Conservation (phyloP, 2,888 invertebrate genomes). For the Slavum lentiscoides region DNA sequence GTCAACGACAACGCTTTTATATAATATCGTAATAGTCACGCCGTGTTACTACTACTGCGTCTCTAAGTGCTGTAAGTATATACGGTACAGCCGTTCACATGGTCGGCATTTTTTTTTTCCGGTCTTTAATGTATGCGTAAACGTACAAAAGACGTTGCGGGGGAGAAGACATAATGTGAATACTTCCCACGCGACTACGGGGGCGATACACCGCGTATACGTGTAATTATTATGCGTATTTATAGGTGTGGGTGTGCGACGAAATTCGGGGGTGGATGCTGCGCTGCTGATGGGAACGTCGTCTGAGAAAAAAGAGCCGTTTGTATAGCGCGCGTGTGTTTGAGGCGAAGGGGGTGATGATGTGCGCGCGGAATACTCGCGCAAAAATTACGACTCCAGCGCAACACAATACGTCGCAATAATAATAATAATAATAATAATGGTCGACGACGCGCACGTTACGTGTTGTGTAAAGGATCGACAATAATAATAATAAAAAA, state of each 20-base stretch:
- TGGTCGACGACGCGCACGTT: too few species aligned
- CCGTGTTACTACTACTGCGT: too few species aligned
- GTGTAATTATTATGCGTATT: background rate
- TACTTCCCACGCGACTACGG: constrained; percentile 17
- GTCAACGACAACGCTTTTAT: background rate
- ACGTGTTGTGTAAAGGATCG: too few species aligned
- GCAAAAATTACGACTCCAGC: background rate
- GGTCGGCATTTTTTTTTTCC: background rate
- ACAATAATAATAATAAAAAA: too few species aligned
- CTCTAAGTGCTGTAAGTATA: too few species aligned
- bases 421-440: too few species aligned
- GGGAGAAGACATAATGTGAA: constrained; percentile 1
- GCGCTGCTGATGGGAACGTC: background rate
- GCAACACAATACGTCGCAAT: background rate
- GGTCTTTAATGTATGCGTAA: constrained; percentile 1
- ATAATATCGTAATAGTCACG: too few species aligned
- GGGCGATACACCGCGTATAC: background rate
- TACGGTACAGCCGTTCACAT: background rate
- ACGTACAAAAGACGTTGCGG: constrained; percentile 28
- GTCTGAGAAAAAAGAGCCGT: constrained; percentile 7
- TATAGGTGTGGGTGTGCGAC: background rate
- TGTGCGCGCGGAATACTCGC: too few species aligned
- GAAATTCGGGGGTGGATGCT: constrained; percentile 18
- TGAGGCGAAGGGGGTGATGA: background rate
- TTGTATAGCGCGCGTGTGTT: constrained; percentile 1